Evolutionary conservation across 2,113 vertebrate genomes (phyloP).

Genomic region (Thymallus thymallus): DNA sequence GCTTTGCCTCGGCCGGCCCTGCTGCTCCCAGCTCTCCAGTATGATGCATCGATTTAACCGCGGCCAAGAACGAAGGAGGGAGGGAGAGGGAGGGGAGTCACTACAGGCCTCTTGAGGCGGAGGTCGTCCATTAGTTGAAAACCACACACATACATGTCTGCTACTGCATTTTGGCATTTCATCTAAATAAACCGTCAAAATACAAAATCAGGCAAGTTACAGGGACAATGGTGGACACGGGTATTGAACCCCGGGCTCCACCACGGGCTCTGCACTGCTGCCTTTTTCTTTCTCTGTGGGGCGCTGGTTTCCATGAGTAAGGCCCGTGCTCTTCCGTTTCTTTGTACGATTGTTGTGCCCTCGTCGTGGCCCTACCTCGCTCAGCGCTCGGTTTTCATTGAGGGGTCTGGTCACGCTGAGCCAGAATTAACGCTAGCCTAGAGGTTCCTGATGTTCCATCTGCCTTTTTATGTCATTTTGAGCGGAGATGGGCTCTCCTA

Average conservation of each 20-base stretch:
- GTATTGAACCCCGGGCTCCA: too few species aligned
- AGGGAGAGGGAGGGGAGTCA: not conserved
- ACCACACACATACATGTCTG: too few species aligned
- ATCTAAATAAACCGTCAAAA: too few species aligned
- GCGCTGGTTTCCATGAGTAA: too few species aligned
- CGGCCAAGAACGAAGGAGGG: conserved; percentile 13
- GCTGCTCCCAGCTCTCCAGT: conserved; percentile 17
- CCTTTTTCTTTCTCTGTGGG: too few species aligned
- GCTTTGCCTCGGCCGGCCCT: conserved; percentile 1
- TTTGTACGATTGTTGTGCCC: too few species aligned
- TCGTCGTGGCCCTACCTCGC: not conserved
- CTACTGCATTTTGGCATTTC: too few species aligned
- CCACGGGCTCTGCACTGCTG: too few species aligned
- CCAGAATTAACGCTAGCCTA: not conserved
- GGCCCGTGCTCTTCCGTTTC: too few species aligned
- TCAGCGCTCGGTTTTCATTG: not conserved
- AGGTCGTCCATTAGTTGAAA: conserved; percentile 1
- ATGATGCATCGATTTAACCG: conserved; percentile 31
- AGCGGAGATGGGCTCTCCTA: not conserved
- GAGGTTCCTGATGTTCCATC: not conserved
- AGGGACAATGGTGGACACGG: too few species aligned
- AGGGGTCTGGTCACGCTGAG: not conserved
- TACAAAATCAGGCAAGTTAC: too few species aligned
- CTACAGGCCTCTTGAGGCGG: not conserved
- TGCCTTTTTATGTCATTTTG: not conserved